These are phyloP conservation scores for Ellobium chinense DNA, from an alignment of 2,888 invertebrate genomes.

Conservation along the genomic window DNA sequence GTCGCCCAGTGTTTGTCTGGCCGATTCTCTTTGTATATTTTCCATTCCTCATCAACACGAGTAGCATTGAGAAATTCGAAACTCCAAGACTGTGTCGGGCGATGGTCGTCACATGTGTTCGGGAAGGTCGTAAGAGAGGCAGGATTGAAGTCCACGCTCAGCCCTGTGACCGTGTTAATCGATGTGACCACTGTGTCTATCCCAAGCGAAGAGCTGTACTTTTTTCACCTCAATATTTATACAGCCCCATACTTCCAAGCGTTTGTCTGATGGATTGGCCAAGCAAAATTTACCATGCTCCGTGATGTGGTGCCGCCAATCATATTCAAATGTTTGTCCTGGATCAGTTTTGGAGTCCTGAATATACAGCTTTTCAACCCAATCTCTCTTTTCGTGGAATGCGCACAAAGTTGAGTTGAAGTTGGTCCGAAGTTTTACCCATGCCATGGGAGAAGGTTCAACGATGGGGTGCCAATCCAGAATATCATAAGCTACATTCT, in stretches of 20 bases:
- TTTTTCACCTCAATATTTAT: not conserved
- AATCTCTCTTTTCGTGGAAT: not conserved
- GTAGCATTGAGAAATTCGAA: too few species aligned
- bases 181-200: not conserved
- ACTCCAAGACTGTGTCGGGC: too few species aligned
- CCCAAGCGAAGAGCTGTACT: not conserved
- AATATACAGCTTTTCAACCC: not conserved
- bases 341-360: too few species aligned
- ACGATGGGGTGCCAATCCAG: not conserved
- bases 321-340: not conserved
- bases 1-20: too few species aligned
- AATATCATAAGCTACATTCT: slow-evolving; percentile 22
- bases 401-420: slow-evolving; percentile 1
- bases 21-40: too few species aligned
- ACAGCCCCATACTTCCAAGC: not conserved
- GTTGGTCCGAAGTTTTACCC: not conserved
- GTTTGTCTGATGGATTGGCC: too few species aligned
- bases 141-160: too few species aligned
- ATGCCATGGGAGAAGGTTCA: slow-evolving; percentile 9
- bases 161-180: too few species aligned
- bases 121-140: too few species aligned
- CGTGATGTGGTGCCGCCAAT: not conserved
- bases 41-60: too few species aligned
- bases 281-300: too few species aligned
- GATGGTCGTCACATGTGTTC: too few species aligned